A percentile compares a stretch with the other conserved stretches of the same genome.
phyloP scores from a whole-genome alignment of 2,797 vertebrate genomes.

The Jordanella pulchra region DNA sequence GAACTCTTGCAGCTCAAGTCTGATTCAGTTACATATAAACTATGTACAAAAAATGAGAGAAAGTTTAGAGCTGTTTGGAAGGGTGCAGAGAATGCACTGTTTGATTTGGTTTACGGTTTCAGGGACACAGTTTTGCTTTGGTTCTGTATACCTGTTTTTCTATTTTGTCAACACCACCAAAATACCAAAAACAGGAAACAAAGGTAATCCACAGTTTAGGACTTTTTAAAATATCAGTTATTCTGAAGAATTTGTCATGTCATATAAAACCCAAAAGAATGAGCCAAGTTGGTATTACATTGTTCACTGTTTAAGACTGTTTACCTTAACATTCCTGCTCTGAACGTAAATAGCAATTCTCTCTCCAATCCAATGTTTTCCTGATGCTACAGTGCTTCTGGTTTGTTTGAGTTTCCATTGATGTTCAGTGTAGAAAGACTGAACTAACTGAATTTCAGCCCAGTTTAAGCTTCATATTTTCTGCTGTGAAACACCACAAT shows the following conservation, averaged over 20 bases:
- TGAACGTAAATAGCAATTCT: background rate
- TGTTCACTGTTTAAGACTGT: background rate
- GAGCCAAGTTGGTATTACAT: background rate
- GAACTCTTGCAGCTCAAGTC: too few relatives aligned
- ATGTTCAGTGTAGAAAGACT: background rate
- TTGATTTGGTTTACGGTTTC: background rate
- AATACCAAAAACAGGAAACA: constrained; percentile 5
- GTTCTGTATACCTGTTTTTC: background rate
- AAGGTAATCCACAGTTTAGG: background rate
- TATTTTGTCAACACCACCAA: constrained; percentile 2
- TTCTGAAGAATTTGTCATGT: background rate
- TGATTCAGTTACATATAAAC: too few relatives aligned
- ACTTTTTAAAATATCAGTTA: background rate
- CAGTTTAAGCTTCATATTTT: too few relatives aligned
- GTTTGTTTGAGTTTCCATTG: background rate
- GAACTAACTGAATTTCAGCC: background rate
- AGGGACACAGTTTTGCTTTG: background rate
- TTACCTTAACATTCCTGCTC: background rate
- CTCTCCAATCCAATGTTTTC: background rate
- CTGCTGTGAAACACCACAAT: too few relatives aligned
- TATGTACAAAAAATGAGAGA: background rate
- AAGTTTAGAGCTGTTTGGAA: background rate
- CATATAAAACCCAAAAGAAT: background rate
- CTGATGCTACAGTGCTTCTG: background rate
- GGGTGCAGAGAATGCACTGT: background rate